These are phyloP conservation scores for Oncorhynchus clarkii DNA, from an alignment of 2,113 vertebrate species.

Conservation along the genomic window DNA sequence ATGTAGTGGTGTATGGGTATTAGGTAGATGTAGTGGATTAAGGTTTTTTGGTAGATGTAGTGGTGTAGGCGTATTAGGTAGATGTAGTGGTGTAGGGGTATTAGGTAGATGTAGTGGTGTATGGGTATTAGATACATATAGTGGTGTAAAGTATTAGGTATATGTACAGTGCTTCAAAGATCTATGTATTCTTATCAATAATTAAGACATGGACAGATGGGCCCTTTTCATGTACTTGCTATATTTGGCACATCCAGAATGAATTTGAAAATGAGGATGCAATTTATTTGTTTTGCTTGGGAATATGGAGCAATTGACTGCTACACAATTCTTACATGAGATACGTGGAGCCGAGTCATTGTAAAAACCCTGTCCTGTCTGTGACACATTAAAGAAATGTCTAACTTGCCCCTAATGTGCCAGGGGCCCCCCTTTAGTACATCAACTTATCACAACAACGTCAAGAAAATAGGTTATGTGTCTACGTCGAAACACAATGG, in stretches of 20 bases:
- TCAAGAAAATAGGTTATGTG: constrained; percentile 10
- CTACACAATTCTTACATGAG: neutral
- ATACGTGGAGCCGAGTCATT: neutral
- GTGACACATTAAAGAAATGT: constrained; percentile 13
- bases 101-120: too few relatives aligned
- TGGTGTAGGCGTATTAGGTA: too few relatives aligned
- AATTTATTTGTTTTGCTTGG: neutral
- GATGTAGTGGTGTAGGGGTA: too few relatives aligned
- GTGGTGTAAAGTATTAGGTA: too few relatives aligned
- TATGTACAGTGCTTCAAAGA: neutral
- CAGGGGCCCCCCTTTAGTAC: constrained; percentile 7
- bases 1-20: too few relatives aligned
- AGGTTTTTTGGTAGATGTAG: too few relatives aligned
- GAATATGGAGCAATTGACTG: neutral
- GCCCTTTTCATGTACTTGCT: neutral
- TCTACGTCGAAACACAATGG: neutral
- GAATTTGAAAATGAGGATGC: neutral
- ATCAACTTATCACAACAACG: constrained; percentile 20
- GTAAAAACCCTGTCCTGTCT: neutral
- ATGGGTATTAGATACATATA: neutral
- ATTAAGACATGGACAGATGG: neutral
- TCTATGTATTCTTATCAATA: neutral
- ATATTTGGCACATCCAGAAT: neutral
- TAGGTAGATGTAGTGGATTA: too few relatives aligned
- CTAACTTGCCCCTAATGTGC: constrained; percentile 12